phyloP scores from a whole-genome alignment of 2,113 vertebrate species.

The Motacilla tschutschensis region DNA sequence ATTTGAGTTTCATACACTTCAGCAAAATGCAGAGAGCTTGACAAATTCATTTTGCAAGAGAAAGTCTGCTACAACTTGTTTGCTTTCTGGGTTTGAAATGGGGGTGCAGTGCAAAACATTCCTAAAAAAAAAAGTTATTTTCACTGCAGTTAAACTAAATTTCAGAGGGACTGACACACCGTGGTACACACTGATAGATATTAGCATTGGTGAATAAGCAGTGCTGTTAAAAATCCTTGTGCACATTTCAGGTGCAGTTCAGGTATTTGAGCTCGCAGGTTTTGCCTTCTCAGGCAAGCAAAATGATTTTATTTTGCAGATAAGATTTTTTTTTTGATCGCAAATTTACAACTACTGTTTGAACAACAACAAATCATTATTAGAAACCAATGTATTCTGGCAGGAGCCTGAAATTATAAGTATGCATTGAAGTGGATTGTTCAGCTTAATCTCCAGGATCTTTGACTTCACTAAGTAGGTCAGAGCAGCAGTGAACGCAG shows the following conservation, averaged over 20 bases:
- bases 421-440: background rate
- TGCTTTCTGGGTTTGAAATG: background rate
- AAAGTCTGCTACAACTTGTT: constrained; percentile 34
- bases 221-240: background rate
- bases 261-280: background rate
- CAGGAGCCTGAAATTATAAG: background rate
- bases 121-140: background rate
- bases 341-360: background rate
- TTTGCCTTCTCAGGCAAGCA: background rate
- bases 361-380: background rate
- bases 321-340: background rate
- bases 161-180: background rate
- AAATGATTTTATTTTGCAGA: background rate
- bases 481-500: background rate
- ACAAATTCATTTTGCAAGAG: constrained; percentile 33
- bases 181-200: rapidly evolving
- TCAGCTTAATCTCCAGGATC: background rate
- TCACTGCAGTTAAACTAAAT: background rate
- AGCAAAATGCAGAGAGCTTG: constrained; percentile 44
- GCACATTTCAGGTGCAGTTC: background rate
- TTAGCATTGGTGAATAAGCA: rapidly evolving
- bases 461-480: constrained; percentile 37
- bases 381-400: background rate
- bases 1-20: constrained; percentile 26
- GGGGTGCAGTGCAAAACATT: background rate